Percentiles rank a stretch among this genome's conserved stretches.
phyloP scores from a whole-genome alignment of 2,113 vertebrate species.

The Odontesthes bonariensis region DNA sequence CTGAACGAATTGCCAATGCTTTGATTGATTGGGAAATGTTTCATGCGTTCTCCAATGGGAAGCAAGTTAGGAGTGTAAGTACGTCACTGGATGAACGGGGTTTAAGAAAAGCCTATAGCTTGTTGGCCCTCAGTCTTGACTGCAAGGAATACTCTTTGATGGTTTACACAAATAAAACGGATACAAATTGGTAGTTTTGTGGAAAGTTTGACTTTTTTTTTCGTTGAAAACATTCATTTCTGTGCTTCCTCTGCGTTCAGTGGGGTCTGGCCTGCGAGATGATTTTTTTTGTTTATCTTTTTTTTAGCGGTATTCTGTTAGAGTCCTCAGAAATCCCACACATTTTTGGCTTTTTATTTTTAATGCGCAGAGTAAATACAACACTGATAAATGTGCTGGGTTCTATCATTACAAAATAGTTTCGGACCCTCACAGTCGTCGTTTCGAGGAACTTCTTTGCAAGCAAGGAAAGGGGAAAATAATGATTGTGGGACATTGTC shows the following conservation, averaged over 20 bases:
- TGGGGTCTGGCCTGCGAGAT: neutral
- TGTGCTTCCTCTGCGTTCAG: neutral
- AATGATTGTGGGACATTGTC: neutral
- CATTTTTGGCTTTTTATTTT: neutral
- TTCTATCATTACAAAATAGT: neutral
- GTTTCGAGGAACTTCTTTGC: neutral
- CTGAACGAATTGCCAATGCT: neutral
- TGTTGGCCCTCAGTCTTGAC: neutral
- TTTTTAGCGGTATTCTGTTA: neutral
- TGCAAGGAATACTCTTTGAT: conserved; percentile 3
- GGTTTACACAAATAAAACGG: neutral
- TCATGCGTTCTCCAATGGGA: conserved; percentile 36
- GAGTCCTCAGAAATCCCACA: neutral
- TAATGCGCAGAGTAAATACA: neutral
- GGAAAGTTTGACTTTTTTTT: neutral
- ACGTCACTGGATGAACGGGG: conserved; percentile 1
- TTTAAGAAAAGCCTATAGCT: rapidly evolving
- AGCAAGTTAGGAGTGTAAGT: neutral
- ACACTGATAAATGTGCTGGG: neutral
- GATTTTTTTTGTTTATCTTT: neutral
- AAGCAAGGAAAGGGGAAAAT: neutral
- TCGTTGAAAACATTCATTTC: neutral
- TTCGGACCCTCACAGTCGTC: neutral
- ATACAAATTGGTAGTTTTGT: too few relatives aligned
- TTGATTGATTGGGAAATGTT: conserved; percentile 42